Base-by-base conservation (phyloP, 53 echinoderm and acorn worm genomes). In the Mesocentrotus franciscanus region DNA sequence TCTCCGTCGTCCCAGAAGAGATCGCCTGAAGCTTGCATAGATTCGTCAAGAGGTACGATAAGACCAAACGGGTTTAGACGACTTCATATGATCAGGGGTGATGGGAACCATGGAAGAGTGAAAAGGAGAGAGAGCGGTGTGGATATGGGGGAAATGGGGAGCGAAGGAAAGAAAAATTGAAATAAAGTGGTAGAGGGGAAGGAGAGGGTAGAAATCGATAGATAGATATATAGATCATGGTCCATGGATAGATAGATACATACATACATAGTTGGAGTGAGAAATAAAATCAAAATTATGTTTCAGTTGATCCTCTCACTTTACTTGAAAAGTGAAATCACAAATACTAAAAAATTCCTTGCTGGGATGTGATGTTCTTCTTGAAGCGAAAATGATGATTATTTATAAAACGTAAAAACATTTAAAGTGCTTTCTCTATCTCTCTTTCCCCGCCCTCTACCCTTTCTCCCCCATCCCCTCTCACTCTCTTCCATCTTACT, bases 1-100 rank as follows among this genome's bases (percentile, higher is more conserved):
- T 97, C 98, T 10, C 98, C 98, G 78, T 98, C 97, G 83, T 98
- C 98, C 98, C 98, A 98, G 94, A 97, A 98, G 8, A 98, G 96
- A 78, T 66, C 30, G 15, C 98, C 98, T 4, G 33, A 76, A 9
- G 98, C 98, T 58, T 60, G 90, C 58, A 95, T 68, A 6, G 57
- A 18, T 26, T 55, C 95, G 60, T 97, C 98, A 9, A 98, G 75
- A 32, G 97, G 97, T 3, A 98, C 96, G 14, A 97, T 97, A 78
- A 98, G 91, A 71, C 98, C 98, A 93, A 96, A 93, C 49, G 96
- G 96, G 70, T 96, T 95, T 17, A 56, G 34, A 59, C 98, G 98
- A 85, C 98, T 98, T 29, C 89, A 59, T 59, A 7, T 26, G 9
- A 26, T n/a, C 71, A 71, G 26, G 71, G n/a, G 8, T 30, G 61